These are phyloP conservation scores for Drosophila bocki DNA, from an alignment of 1,140 invertebrate species.

Conservation along the genomic window DNA sequence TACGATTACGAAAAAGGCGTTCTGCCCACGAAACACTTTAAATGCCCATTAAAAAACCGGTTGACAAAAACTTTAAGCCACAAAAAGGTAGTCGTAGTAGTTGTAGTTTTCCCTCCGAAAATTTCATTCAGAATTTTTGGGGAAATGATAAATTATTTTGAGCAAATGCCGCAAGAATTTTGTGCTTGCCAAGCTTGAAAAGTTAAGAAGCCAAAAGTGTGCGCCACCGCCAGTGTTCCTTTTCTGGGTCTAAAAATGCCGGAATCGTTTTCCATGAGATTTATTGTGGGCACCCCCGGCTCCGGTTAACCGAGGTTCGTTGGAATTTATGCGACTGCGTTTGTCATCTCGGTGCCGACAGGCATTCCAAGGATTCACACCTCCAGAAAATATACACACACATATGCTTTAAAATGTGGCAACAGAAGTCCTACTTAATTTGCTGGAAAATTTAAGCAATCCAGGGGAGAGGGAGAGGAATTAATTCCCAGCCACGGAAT, in stretches of 20 bases:
- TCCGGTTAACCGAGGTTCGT: conserved; percentile 69
- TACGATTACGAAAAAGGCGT: conserved; percentile 31
- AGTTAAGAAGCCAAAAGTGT: conserved; percentile 65
- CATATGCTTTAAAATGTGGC: conserved; percentile 17
- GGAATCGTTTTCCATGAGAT: conserved; percentile 80
- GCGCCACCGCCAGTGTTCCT: conserved; percentile 19
- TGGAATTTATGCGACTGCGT: conserved; percentile 76
- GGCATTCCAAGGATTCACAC: conserved; percentile 70
- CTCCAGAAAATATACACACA: conserved; percentile 52
- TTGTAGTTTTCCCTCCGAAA: conserved; percentile 19
- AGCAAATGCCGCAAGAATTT: conserved; percentile 79
- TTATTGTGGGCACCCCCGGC: conserved; percentile 66
- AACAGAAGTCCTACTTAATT: conserved; percentile 70
- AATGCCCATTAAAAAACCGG: conserved; percentile 56
- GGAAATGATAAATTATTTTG: conserved; percentile 82
- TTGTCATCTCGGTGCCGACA: conserved; percentile 58
- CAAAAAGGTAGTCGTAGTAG: conserved; percentile 61
- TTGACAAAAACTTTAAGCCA: conserved; percentile 69
- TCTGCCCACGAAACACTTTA: conserved; percentile 49
- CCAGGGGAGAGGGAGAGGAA: conserved; percentile 39
- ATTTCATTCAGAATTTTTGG: conserved; percentile 32
- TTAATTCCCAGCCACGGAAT: conserved; percentile 76
- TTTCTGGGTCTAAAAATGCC: conserved; percentile 46
- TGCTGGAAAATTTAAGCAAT: conserved; percentile 84
- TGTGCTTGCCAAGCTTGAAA: conserved; percentile 61